phyloP scores from a whole-genome alignment of 2,797 vertebrate species.

The Phaenicophaeus curvirostris region DNA sequence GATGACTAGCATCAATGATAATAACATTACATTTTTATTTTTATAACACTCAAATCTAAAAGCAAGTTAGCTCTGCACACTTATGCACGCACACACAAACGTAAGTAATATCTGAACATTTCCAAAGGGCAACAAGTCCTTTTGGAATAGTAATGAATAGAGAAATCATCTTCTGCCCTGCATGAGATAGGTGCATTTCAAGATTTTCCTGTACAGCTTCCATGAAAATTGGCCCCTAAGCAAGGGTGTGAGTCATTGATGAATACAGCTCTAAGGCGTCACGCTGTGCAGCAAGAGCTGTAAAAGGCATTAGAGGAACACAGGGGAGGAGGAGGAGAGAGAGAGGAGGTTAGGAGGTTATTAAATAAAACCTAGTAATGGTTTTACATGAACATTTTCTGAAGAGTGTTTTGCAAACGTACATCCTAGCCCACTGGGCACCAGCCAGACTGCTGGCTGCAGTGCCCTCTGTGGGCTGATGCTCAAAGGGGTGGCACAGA shows the following conservation, averaged over 20 bases:
- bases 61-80: constrained; percentile 47
- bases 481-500: not conserved
- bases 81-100: constrained; percentile 39
- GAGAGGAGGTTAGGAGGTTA: constrained; percentile 66
- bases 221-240: constrained; percentile 76
- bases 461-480: constrained; percentile 5
- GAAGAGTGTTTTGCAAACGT: constrained; percentile 48
- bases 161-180: constrained; percentile 72
- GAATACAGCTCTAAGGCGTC: constrained; percentile 71
- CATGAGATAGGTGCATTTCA: constrained; percentile 74
- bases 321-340: constrained; percentile 72
- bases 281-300: constrained; percentile 68
- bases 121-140: constrained; percentile 70
- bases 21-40: constrained; percentile 59
- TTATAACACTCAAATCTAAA: constrained; percentile 48
- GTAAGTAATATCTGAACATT: constrained; percentile 62
- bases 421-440: constrained; percentile 9
- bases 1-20: constrained; percentile 46
- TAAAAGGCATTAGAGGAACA: constrained; percentile 75
- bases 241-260: constrained; percentile 75
- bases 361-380: constrained; percentile 70
- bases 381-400: constrained; percentile 55
- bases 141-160: constrained; percentile 75
- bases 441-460: not conserved
- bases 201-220: constrained; percentile 68